Conservation (phyloP, 2,797 vertebrate genomes). For the Crax fasciolata region DNA sequence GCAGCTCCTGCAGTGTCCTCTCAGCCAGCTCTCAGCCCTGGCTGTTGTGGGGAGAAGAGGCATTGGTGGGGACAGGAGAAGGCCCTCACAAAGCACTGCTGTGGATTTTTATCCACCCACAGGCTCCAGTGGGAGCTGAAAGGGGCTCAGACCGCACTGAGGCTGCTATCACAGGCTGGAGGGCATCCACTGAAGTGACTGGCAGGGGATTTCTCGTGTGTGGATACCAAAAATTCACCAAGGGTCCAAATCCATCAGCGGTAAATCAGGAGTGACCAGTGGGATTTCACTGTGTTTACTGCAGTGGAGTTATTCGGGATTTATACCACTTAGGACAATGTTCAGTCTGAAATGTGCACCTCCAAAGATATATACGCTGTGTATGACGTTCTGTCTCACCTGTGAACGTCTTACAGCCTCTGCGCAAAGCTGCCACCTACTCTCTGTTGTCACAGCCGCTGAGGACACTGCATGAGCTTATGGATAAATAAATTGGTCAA, state of each 20-base stretch:
- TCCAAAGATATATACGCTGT: not conserved
- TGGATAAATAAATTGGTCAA: not conserved
- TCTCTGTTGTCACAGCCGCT: not conserved
- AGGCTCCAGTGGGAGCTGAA: not conserved
- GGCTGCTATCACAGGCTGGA: not conserved
- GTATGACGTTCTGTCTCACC: not conserved
- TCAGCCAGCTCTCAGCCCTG: not conserved
- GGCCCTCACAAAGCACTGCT: not conserved
- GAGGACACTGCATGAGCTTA: not conserved
- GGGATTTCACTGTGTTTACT: not conserved
- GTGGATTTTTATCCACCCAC: not conserved
- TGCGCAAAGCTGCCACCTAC: not conserved
- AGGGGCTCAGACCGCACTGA: accelerated
- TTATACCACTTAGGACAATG: not conserved
- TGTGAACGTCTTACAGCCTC: not conserved
- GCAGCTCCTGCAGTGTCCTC: not conserved
- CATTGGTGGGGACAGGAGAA: not conserved
- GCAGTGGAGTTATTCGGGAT: not conserved
- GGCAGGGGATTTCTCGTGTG: not conserved
- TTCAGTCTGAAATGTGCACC: not conserved
- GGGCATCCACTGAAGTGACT: not conserved
- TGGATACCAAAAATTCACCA: conserved; percentile 3
- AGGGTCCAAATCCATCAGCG: not conserved
- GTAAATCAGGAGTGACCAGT: not conserved
- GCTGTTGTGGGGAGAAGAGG: not conserved